Evolutionary conservation across 2,888 invertebrate species (phyloP).

Genomic region (Alcis repandata): DNA sequence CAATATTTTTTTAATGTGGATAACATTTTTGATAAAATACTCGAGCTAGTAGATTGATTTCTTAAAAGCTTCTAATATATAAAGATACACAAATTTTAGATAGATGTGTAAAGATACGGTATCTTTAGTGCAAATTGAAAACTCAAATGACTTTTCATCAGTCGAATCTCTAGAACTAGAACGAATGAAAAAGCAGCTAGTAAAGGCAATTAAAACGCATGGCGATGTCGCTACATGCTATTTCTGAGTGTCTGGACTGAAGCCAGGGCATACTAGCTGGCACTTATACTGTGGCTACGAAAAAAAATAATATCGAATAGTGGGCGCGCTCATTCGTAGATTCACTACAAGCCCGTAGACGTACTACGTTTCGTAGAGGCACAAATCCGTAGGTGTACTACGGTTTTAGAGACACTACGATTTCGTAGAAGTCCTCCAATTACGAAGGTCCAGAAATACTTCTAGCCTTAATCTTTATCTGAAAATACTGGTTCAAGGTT

Average conservation of each 20-base stretch:
- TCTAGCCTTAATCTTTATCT: too few species aligned
- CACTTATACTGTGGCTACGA: slow-evolving; percentile 14
- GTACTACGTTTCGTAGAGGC: background rate
- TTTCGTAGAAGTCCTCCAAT: background rate
- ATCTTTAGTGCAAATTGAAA: too few species aligned
- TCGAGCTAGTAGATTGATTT: too few species aligned
- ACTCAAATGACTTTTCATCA: too few species aligned
- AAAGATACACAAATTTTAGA: too few species aligned
- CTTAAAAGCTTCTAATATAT: too few species aligned
- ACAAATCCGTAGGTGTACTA: background rate
- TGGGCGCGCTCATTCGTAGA: too few species aligned
- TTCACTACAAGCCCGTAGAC: background rate
- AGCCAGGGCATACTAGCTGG: slow-evolving; percentile 58
- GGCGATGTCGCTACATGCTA: slow-evolving; percentile 66
- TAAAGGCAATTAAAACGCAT: slow-evolving; percentile 64
- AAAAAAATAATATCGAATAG: background rate
- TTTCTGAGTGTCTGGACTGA: slow-evolving; percentile 65
- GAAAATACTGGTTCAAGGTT: too few species aligned
- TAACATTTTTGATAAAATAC: too few species aligned
- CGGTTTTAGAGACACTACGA: background rate
- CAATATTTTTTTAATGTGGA: too few species aligned
- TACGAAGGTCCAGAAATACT: too few species aligned
- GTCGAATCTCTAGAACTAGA: background rate
- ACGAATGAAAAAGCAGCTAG: slow-evolving; percentile 51
- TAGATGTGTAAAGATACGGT: too few species aligned